A percentile compares a stretch with the other conserved stretches of the same genome.
These are phyloP conservation scores for Pristionchus japonicus DNA, from an alignment of 2,888 invertebrate genomes.

Conservation along the genomic window DNA sequence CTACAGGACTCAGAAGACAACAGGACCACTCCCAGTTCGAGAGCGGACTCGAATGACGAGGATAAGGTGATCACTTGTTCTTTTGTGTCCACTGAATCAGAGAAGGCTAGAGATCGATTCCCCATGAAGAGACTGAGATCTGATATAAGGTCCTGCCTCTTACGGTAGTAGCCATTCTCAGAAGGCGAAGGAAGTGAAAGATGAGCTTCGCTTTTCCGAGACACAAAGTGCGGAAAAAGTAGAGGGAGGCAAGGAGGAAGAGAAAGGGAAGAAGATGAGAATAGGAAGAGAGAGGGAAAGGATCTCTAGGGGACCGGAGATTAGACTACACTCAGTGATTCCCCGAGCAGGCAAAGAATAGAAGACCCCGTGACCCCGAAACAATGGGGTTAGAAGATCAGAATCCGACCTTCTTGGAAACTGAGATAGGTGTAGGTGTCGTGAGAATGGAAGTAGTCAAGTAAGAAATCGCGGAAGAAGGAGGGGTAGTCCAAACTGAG, in stretches of 20 bases:
- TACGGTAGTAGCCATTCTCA: background rate
- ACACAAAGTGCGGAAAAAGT: slow-evolving; percentile 30
- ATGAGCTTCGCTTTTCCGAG: slow-evolving; percentile 22
- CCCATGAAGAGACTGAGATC: background rate
- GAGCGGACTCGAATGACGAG: slow-evolving; percentile 40
- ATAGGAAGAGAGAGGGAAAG: no score
- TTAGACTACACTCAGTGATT: slow-evolving; percentile 22
- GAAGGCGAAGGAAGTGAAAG: slow-evolving; percentile 31
- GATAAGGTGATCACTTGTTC: slow-evolving; percentile 7
- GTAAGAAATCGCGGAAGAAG: no score
- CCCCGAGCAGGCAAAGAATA: background rate
- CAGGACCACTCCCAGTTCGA: slow-evolving; percentile 7
- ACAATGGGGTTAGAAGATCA: no score
- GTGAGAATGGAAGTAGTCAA: no score
- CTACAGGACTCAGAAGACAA: slow-evolving; percentile 36
- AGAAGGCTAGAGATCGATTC: background rate
- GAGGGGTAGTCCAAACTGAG: no score
- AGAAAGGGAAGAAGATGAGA: slow-evolving; percentile 22
- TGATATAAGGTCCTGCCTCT: no score
- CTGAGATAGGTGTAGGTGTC: no score
- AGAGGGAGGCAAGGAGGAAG: background rate
- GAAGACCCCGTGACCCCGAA: background rate
- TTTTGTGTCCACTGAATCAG: background rate
- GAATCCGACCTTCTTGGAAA: no score
- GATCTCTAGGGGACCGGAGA: slow-evolving; percentile 18